These are phyloP conservation scores for Drosophila stalkeri DNA, from an alignment of 2,888 invertebrate species.

Conservation along the genomic window DNA sequence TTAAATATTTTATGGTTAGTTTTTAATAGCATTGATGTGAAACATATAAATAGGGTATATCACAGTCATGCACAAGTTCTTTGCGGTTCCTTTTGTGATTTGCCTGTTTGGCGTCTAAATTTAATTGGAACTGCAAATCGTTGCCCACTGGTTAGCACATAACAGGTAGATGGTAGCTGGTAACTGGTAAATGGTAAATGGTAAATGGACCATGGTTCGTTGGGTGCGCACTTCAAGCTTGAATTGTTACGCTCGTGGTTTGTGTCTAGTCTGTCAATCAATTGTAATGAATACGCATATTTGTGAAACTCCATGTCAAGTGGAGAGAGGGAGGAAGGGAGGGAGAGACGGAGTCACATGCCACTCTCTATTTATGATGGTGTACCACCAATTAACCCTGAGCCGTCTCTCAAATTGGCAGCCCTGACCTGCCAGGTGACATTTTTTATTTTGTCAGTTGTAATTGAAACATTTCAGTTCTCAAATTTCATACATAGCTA, in stretches of 20 bases:
- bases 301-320: conserved; percentile 47
- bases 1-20: not conserved
- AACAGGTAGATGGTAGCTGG: conserved; percentile 37
- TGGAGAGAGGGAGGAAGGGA: too few relatives aligned
- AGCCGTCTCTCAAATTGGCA: conserved; percentile 65
- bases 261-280: conserved; percentile 72
- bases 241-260: conserved; percentile 66
- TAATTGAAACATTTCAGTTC: conserved; percentile 18
- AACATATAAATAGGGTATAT: conserved; percentile 5
- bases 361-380: conserved; percentile 25
- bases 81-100: conserved; percentile 21
- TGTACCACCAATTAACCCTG: conserved; percentile 67
- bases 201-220: conserved; percentile 75
- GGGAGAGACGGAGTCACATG: not conserved
- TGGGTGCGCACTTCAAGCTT: conserved; percentile 74
- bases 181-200: conserved; percentile 61
- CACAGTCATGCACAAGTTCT: not conserved
- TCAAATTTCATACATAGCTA: conserved; percentile 3
- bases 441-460: conserved; percentile 19
- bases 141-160: conserved; percentile 40
- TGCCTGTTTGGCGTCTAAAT: conserved; percentile 46
- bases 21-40: too few relatives aligned
- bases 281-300: conserved; percentile 78
- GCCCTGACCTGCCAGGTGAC: conserved; percentile 65
- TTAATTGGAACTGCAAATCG: conserved; percentile 67